Percentiles rank a stretch among this genome's conserved stretches.
Evolutionary conservation across 1,140 invertebrate genomes (phyloP).

Genomic region (Eumaeus atala): DNA sequence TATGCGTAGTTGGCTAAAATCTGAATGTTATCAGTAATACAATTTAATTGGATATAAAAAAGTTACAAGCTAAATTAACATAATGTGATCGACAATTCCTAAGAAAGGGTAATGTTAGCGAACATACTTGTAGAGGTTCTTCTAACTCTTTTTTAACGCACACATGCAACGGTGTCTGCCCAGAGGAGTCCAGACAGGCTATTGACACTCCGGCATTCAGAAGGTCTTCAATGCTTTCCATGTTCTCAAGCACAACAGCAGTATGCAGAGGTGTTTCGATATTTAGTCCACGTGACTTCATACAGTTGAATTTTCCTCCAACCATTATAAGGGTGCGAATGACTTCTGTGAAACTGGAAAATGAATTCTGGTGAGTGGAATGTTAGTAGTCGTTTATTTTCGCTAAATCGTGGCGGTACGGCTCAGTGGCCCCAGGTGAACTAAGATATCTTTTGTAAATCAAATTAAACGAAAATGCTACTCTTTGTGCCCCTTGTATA

Average conservation of each 20-base stretch:
- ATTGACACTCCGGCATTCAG: slow-evolving; percentile 72
- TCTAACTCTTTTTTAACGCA: slow-evolving; percentile 70
- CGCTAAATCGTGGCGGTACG: too few species aligned
- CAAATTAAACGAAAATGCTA: too few species aligned
- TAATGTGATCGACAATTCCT: too few species aligned
- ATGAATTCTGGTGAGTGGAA: slow-evolving; percentile 2
- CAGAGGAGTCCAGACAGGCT: slow-evolving; percentile 72
- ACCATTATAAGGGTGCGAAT: slow-evolving; percentile 54
- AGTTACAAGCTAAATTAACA: too few species aligned
- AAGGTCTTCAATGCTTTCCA: slow-evolving; percentile 73
- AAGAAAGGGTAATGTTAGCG: too few species aligned
- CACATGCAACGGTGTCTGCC: slow-evolving; percentile 77
- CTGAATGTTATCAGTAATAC: slow-evolving; percentile 27
- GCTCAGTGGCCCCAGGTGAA: too few species aligned
- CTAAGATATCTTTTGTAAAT: too few species aligned
- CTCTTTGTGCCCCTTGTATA: too few species aligned
- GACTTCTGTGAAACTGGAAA: slow-evolving; percentile 48
- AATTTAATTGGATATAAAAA: neutral
- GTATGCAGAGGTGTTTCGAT: slow-evolving; percentile 76
- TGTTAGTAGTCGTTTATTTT: too few species aligned
- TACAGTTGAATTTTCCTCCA: slow-evolving; percentile 44
- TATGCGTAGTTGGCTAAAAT: slow-evolving; percentile 54
- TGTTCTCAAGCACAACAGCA: slow-evolving; percentile 73
- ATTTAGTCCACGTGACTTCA: slow-evolving; percentile 35
- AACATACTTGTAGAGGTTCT: slow-evolving; percentile 53